Evolutionary conservation across 2,888 invertebrate genomes (phyloP), one percentile per base, ranked within the genome.

Genomic region (Lochmaea crataegi): DNA sequence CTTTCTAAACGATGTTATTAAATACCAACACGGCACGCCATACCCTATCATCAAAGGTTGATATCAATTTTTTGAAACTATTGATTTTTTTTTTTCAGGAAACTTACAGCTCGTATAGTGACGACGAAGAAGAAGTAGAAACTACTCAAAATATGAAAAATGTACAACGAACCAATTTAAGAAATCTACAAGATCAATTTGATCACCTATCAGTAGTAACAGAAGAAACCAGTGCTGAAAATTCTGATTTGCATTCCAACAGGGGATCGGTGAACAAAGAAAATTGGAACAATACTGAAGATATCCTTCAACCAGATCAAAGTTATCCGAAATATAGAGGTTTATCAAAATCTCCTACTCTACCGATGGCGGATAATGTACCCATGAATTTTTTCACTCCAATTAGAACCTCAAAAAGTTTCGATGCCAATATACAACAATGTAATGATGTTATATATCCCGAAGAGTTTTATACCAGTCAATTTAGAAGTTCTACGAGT

Each of bases 191-290:
- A 81, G 87, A 91, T 80, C 89, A 90, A 84, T 94, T 93, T 86
- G 93, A 94, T 85, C 93, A 93, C 84, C 88, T 94, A 64, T 93
- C 93, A 73, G 91, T 94, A 32, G 94, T 94, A 60, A 92, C 93
- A 7, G 94, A 94, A 83, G 94, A 94, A 82, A 92, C 89, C 22
- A 86, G 86, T 5, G 83, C 84, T 41, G 87, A 87, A 76, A 87
- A 86, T 73, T 86, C 86, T 11, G 86, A 86, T 57, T 83, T 82
- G 73, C 85, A 82, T 73, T 85, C 85, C 10, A 80, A 80, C 68
- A 73, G 79, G 10, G 75, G 72, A 1, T 82, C 83, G 2, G 61
- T 80, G 14, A 80, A 79, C 56, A 80, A 82, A 70, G 84, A 84
- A 16, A 76, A 78, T 58, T 82, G 82, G 82, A 80, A 76, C 71